Evolutionary conservation across 2,797 vertebrate species (phyloP).

Genomic region (Ceyx erithaca): DNA sequence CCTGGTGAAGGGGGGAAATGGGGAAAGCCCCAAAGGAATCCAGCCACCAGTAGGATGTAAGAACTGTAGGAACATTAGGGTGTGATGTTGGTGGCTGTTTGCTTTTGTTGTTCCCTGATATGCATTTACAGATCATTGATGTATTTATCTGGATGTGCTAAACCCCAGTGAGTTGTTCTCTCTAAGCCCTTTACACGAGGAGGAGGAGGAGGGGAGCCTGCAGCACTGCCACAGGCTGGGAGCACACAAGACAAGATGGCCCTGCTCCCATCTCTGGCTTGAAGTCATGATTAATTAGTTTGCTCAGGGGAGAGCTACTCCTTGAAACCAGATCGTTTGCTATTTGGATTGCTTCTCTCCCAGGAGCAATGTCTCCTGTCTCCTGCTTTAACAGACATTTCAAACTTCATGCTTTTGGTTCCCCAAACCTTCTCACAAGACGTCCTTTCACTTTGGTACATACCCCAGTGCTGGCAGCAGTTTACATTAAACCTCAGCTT

Average conservation of each 20-base stretch:
- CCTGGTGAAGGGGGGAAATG: not conserved
- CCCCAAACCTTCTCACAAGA: not conserved
- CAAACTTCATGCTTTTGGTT: not conserved
- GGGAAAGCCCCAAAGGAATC: not conserved
- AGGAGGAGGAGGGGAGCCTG: not conserved
- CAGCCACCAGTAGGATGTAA: rapidly evolving
- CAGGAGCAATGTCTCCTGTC: not conserved
- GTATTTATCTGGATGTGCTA: not conserved
- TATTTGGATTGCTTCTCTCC: not conserved
- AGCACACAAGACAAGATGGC: not conserved
- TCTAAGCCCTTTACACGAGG: not conserved
- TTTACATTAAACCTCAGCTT: constrained; percentile 23
- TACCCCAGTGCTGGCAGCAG: not conserved
- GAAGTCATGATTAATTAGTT: not conserved
- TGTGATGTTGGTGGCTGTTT: not conserved
- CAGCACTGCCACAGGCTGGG: not conserved
- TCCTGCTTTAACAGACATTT: not conserved
- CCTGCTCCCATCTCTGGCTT: not conserved
- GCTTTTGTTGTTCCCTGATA: not conserved
- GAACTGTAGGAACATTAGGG: not conserved
- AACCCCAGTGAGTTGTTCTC: not conserved
- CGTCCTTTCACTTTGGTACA: not conserved
- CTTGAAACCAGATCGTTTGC: not conserved
- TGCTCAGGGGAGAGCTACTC: not conserved
- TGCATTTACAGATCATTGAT: not conserved